phyloP scores from a whole-genome alignment of 1,140 invertebrate species.

The Zaprionus africanus region DNA sequence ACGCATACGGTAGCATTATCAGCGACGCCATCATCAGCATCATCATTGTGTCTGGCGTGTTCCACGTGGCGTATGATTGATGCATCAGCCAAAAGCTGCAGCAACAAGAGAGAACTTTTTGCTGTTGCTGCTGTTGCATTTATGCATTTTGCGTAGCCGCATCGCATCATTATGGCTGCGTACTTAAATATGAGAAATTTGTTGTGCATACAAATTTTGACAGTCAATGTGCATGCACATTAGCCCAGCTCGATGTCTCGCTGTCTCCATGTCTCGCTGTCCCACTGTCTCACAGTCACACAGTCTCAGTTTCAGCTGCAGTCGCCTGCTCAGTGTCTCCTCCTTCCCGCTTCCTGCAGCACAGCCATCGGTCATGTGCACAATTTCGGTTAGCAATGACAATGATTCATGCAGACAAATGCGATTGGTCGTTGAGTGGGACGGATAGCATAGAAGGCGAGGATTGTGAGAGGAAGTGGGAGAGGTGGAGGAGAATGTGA shows the following conservation, averaged over 20 bases:
- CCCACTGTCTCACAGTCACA: constrained; percentile 25
- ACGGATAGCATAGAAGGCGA: background rate
- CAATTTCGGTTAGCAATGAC: constrained; percentile 69
- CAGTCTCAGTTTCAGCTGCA: constrained; percentile 21
- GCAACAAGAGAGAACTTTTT: constrained; percentile 21
- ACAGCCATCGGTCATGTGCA: constrained; percentile 51
- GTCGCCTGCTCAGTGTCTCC: background rate
- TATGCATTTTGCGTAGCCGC: constrained; percentile 76
- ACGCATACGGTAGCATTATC: constrained; percentile 14
- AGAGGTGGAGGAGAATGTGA: background rate
- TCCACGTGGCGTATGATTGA: constrained; percentile 76
- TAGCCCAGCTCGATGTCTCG: constrained; percentile 46
- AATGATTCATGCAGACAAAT: constrained; percentile 63
- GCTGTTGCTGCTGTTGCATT: constrained; percentile 51
- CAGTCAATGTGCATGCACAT: constrained; percentile 67
- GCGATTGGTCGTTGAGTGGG: background rate
- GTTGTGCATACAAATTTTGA: constrained; percentile 79
- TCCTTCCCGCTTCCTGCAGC: background rate
- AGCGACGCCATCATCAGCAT: constrained; percentile 39
- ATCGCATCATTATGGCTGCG: constrained; percentile 67
- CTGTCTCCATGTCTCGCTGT: constrained; percentile 8
- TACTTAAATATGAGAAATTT: constrained; percentile 80
- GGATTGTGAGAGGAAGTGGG: background rate
- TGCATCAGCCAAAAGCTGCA: constrained; percentile 51
- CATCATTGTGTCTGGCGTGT: constrained; percentile 54